Percentiles rank a stretch among this genome's conserved stretches.
These are phyloP conservation scores for Linepithema humile DNA, from an alignment of 1,140 invertebrate genomes.

Conservation along the genomic window DNA sequence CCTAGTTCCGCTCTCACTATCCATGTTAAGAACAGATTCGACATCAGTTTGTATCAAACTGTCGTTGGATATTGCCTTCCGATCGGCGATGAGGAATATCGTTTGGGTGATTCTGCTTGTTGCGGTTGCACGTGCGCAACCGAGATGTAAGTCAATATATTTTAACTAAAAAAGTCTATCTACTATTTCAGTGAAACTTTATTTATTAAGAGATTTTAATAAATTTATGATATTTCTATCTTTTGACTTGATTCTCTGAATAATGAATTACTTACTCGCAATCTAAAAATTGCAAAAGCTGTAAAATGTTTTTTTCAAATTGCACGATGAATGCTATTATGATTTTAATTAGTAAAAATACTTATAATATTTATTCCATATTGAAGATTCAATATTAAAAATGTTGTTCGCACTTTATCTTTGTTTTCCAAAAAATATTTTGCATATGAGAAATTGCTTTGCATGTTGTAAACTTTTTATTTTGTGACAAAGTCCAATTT, in stretches of 20 bases:
- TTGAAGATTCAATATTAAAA: background rate
- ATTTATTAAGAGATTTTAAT: background rate
- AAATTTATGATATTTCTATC: background rate
- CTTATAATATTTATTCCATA: background rate
- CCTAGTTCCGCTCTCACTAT: slow-evolving; percentile 46
- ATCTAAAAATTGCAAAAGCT: background rate
- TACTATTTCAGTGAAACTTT: background rate
- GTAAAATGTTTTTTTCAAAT: background rate
- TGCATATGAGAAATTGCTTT: background rate
- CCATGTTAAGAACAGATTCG: background rate
- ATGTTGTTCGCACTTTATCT: background rate
- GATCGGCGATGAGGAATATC: slow-evolving; percentile 39
- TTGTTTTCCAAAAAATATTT: background rate
- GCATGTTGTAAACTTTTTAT: background rate
- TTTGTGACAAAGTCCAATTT: slow-evolving; percentile 10
- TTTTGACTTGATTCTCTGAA: background rate
- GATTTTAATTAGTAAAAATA: background rate
- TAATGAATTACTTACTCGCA: background rate
- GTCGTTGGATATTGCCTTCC: slow-evolving; percentile 8
- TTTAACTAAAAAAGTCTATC: background rate
- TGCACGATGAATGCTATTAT: background rate
- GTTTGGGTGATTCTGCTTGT: slow-evolving; percentile 30
- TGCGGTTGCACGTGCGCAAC: background rate
- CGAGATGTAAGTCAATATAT: slow-evolving; percentile 36
- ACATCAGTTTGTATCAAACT: slow-evolving; percentile 34